Evolutionary conservation across 2,797 vertebrate genomes (phyloP).

Genomic region (Aeoliscus strigatus): DNA sequence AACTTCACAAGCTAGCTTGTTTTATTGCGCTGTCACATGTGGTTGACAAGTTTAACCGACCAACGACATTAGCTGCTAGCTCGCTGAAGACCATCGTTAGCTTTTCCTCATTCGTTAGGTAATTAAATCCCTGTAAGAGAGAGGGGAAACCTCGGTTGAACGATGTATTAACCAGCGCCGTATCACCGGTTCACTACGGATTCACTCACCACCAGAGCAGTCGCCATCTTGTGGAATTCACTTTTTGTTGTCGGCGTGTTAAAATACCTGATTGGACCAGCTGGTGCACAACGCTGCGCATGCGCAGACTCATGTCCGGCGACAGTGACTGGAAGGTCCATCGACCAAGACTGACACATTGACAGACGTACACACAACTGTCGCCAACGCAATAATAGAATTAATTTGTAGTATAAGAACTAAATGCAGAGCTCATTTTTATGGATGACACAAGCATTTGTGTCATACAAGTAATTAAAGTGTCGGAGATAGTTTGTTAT

Average conservation of each 20-base stretch:
- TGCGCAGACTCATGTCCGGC: conserved; percentile 27
- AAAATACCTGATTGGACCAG: conserved; percentile 76
- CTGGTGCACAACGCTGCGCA: conserved; percentile 42
- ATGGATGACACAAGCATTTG: too few species aligned
- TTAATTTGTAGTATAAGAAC: too few species aligned
- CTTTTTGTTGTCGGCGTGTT: conserved; percentile 47
- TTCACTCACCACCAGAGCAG: conserved; percentile 89
- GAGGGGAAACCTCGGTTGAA: rapidly evolving
- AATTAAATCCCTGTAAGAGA: rapidly evolving
- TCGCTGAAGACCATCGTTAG: not conserved
- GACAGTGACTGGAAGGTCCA: too few species aligned
- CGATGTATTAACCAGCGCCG: not conserved
- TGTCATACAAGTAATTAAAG: too few species aligned
- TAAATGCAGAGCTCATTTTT: too few species aligned
- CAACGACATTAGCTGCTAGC: not conserved
- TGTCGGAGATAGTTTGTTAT: too few species aligned
- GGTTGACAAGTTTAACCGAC: conserved; percentile 1
- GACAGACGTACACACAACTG: too few species aligned
- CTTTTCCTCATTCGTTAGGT: not conserved
- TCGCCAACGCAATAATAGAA: too few species aligned
- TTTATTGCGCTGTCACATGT: not conserved
- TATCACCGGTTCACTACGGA: too few species aligned
- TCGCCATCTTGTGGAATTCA: conserved; percentile 89
- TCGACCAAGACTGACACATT: not conserved
- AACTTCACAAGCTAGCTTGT: conserved; percentile 10